A percentile compares a stretch with the other conserved stretches of the same genome.
These are phyloP conservation scores for Onychomys arenicola DNA, from an alignment of 2,797 vertebrate genomes.

Conservation along the genomic window DNA sequence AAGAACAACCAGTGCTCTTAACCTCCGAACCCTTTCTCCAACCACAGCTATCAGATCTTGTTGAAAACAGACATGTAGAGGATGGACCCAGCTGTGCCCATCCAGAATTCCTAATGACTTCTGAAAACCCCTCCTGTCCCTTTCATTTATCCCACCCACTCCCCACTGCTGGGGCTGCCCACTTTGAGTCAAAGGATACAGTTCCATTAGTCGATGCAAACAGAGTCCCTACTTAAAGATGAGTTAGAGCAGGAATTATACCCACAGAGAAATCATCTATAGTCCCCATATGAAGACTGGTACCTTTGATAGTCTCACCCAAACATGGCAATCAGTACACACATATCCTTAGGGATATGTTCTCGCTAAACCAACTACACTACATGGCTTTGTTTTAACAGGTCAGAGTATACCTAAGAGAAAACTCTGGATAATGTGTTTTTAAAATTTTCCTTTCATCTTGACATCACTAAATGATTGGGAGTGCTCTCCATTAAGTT, in stretches of 20 bases:
- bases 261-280: slow-evolving; percentile 33
- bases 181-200: slow-evolving; percentile 7
- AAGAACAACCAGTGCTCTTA: not conserved
- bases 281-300: slow-evolving; percentile 5
- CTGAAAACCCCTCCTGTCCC: slow-evolving; percentile 58
- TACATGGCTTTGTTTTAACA: slow-evolving; percentile 75
- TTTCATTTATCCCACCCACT: slow-evolving; percentile 40
- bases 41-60: slow-evolving; percentile 9
- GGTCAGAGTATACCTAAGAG: slow-evolving; percentile 67
- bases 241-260: not conserved
- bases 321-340: slow-evolving; percentile 19
- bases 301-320: slow-evolving; percentile 30
- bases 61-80: slow-evolving; percentile 39
- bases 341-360: not conserved
- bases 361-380: slow-evolving; percentile 39
- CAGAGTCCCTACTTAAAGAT: not conserved
- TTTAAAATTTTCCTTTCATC: slow-evolving; percentile 82
- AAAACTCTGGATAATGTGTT: slow-evolving; percentile 79
- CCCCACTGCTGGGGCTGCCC: not conserved
- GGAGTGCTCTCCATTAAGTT: slow-evolving; percentile 84
- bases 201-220: slow-evolving; percentile 36
- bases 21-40: not conserved
- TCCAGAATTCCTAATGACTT: slow-evolving; percentile 68
- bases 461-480: slow-evolving; percentile 83
- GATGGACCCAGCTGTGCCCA: slow-evolving; percentile 5